Evolutionary conservation across 1,140 invertebrate species (phyloP), one percentile per base, ranked within the genome.

Genomic region (Thaumatotibia leucotreta): DNA sequence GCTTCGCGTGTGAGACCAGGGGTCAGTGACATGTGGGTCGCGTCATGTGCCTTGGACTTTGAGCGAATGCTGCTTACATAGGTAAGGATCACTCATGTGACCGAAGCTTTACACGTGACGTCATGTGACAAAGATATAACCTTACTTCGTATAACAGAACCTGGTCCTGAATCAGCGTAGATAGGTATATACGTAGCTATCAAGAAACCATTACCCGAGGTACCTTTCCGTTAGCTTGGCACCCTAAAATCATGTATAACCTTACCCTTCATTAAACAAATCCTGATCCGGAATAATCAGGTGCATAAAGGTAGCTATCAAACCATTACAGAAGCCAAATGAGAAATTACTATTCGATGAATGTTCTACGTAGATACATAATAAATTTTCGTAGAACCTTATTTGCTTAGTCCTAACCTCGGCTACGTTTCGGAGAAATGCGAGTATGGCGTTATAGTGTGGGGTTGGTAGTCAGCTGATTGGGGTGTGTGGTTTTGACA

Each of bases 61-160:
- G 20, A 20, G 39, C 39, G 39, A 45, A 58, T 58, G 52, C 52
- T 58, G 52, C 52, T 58, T 58, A 29, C 52, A 58, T 58, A 58
- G 52, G 52, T 58, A 58, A 23, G 52, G n/a, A n/a, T n/a, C n/a
- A n/a, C n/a, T n/a, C n/a, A n/a, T n/a, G n/a, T n/a, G n/a, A n/a
- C n/a, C n/a, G n/a, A n/a, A n/a, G n/a, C n/a, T n/a, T n/a, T n/a
- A n/a, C n/a, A n/a, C n/a, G n/a, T n/a, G n/a, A n/a, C n/a, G n/a
- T n/a, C n/a, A n/a, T n/a, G n/a, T n/a, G n/a, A n/a, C n/a, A n/a
- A n/a, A n/a, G n/a, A n/a, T n/a, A n/a, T n/a, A n/a, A n/a, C n/a
- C n/a, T n/a, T n/a, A n/a, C n/a, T n/a, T n/a, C n/a, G n/a, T n/a
- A n/a, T n/a, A n/a, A n/a, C n/a, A n/a, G n/a, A n/a, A n/a, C n/a